Conservation (phyloP, 2,113 vertebrate species). For the Hippocampus guttulatus region DNA sequence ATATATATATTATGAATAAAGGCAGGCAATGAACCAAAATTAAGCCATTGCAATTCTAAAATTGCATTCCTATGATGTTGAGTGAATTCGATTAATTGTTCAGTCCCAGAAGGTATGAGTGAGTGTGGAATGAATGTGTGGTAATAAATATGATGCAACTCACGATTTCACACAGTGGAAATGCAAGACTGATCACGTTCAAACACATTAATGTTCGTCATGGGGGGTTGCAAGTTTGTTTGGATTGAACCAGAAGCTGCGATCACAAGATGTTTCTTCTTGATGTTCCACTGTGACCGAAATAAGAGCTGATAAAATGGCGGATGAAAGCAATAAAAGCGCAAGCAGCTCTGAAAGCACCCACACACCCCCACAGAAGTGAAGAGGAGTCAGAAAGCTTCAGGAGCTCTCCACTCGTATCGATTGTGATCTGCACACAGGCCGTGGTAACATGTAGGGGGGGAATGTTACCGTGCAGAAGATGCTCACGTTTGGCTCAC, state of each 20-base stretch:
- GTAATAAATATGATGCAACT: no score
- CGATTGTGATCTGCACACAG: slow-evolving; percentile 59
- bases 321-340: slow-evolving; percentile 56
- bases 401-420: slow-evolving; percentile 58
- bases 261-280: neutral
- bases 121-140: no score
- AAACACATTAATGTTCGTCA: no score
- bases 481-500: neutral
- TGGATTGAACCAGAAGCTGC: neutral
- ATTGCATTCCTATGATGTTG: no score
- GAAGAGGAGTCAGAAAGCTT: slow-evolving; percentile 66
- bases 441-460: slow-evolving; percentile 44
- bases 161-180: no score
- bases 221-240: neutral
- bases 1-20: no score
- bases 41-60: no score
- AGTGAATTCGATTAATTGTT: no score
- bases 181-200: no score
- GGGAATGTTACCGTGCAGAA: slow-evolving; percentile 40
- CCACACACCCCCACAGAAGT: slow-evolving; percentile 67
- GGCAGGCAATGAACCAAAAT: no score
- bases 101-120: no score
- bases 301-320: slow-evolving; percentile 50
- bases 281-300: slow-evolving; percentile 38
- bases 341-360: slow-evolving; percentile 59